Conservation (phyloP, 2,113 vertebrate species). For the Lanius collurio region DNA sequence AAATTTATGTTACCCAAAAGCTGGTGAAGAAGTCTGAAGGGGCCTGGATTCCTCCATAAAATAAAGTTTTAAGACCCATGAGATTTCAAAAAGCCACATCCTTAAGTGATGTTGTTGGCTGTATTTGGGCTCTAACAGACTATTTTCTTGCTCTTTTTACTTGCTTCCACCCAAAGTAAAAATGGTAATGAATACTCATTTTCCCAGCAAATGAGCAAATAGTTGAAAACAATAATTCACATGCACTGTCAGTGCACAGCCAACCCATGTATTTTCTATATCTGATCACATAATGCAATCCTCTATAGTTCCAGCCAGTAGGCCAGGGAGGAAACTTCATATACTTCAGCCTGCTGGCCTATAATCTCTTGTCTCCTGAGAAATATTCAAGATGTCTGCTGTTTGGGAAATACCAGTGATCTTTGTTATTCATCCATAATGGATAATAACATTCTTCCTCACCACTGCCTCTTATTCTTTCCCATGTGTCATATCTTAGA, state of each 20-base stretch:
- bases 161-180: not conserved
- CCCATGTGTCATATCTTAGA: not conserved
- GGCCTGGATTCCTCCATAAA: not conserved
- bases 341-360: not conserved
- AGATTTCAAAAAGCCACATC: not conserved
- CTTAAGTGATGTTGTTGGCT: not conserved
- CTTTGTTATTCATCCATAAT: not conserved
- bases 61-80: not conserved
- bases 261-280: not conserved
- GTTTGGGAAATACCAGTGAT: not conserved
- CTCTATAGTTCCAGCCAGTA: not conserved
- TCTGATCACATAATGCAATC: not conserved
- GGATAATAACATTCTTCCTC: not conserved
- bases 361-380: not conserved
- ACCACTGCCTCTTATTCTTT: not conserved
- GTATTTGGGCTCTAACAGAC: not conserved
- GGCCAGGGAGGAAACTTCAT: not conserved
- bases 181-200: not conserved
- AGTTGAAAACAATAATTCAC: not conserved
- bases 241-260: not conserved
- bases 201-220: not conserved
- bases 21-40: not conserved
- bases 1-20: not conserved
- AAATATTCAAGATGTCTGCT: not conserved
- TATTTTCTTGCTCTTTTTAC: not conserved